These are phyloP conservation scores for Phenacoccus solenopsis DNA, from an alignment of 1,140 invertebrate species.

Conservation along the genomic window DNA sequence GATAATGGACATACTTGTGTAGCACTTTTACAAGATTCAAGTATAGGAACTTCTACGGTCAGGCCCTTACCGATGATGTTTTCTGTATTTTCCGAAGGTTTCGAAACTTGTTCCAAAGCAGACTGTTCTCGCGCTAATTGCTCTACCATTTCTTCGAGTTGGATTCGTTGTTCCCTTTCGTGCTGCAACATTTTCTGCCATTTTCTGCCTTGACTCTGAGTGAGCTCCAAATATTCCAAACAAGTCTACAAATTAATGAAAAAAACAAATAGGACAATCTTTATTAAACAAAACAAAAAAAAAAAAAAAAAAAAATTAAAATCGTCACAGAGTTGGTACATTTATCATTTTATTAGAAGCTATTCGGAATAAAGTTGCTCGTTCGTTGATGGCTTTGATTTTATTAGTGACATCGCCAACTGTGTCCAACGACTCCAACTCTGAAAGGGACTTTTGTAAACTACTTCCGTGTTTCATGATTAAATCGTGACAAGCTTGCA, in stretches of 20 bases:
- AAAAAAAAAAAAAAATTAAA: too few species aligned
- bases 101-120: slow-evolving; percentile 70
- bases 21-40: too few species aligned
- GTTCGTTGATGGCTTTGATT: slow-evolving; percentile 71
- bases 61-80: background rate
- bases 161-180: slow-evolving; percentile 83
- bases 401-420: slow-evolving; percentile 41
- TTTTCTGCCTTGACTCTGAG: slow-evolving; percentile 72
- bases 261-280: background rate
- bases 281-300: background rate
- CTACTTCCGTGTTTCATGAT: slow-evolving; percentile 75
- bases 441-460: slow-evolving; percentile 68
- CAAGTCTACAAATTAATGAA: slow-evolving; percentile 51
- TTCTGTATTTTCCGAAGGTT: background rate
- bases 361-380: slow-evolving; percentile 84
- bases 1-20: too few species aligned
- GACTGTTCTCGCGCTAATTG: slow-evolving; percentile 93
- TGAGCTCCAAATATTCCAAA: slow-evolving; percentile 75
- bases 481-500: slow-evolving; percentile 80
- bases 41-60: too few species aligned
- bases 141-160: slow-evolving; percentile 95
- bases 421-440: slow-evolving; percentile 62
- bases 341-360: slow-evolving; percentile 93
- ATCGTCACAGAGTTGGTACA: too few species aligned
- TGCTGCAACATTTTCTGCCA: slow-evolving; percentile 85